Conservation (phyloP, 1,140 invertebrate genomes). For the Conopomorpha cramerella region DNA sequence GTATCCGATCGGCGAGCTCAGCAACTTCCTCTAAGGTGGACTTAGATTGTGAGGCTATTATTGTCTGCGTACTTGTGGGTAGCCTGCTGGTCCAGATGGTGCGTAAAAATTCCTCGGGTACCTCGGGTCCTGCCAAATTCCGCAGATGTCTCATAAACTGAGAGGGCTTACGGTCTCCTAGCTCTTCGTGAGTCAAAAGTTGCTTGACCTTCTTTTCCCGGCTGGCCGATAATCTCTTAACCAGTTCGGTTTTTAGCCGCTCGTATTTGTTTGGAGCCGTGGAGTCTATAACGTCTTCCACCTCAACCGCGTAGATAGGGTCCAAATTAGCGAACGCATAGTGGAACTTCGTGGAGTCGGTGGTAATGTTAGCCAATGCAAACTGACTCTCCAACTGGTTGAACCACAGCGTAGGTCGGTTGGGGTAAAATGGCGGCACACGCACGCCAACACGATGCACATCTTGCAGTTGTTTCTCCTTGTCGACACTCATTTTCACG, state of each 20-base stretch:
- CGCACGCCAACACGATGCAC: constrained; percentile 3
- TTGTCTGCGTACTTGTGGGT: constrained; percentile 1
- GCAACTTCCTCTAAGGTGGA: neutral
- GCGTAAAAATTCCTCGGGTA: constrained; percentile 2
- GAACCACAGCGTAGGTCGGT: constrained; percentile 10
- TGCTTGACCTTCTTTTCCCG: constrained; percentile 5
- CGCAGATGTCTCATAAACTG: constrained; percentile 13
- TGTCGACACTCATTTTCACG: too few species aligned
- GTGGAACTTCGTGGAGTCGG: constrained; percentile 13
- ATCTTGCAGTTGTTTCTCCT: too few species aligned
- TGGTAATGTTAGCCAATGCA: constrained; percentile 9
- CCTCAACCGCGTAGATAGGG: neutral
- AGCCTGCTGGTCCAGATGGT: constrained; percentile 4
- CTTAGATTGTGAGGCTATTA: neutral
- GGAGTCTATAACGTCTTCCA: neutral
- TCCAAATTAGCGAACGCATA: constrained; percentile 1
- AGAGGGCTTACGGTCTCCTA: constrained; percentile 14
- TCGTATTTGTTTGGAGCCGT: constrained; percentile 1
- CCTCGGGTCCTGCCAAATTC: constrained; percentile 1
- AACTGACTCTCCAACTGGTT: constrained; percentile 13
- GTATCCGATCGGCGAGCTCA: constrained; percentile 2
- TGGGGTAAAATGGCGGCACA: constrained; percentile 7
- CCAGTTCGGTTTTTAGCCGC: constrained; percentile 2
- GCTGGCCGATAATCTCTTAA: neutral
- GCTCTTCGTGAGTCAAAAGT: constrained; percentile 15